Conservation (phyloP, 2,113 vertebrate species). For the Menura novaehollandiae region DNA sequence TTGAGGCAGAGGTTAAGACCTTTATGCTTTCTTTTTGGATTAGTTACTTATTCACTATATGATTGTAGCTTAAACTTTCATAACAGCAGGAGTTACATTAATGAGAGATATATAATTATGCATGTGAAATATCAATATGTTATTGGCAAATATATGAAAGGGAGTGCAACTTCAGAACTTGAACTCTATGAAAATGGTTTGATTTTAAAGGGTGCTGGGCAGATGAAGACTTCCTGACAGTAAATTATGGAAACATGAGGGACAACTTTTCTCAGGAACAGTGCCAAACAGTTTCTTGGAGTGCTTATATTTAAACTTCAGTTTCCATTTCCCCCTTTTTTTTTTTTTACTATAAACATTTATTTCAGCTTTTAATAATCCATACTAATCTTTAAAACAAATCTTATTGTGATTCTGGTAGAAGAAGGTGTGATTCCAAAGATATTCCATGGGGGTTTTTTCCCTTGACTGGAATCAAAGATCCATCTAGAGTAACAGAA, state of each 20-base stretch:
- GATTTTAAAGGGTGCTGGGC: neutral
- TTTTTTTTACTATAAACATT: neutral
- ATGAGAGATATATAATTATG: neutral
- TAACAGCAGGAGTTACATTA: neutral
- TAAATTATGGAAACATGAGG: neutral
- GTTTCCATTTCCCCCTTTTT: neutral
- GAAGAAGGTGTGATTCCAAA: neutral
- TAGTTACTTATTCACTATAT: neutral
- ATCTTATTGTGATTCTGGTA: neutral
- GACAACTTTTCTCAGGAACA: neutral
- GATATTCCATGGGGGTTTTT: neutral
- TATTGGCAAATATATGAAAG: neutral
- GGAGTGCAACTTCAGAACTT: neutral
- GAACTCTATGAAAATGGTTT: neutral
- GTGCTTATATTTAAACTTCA: neutral
- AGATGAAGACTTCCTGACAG: neutral
- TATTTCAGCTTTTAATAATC: neutral
- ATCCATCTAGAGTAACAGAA: neutral
- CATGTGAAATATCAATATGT: neutral
- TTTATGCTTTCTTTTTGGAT: neutral
- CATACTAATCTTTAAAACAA: neutral
- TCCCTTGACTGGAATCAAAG: neutral
- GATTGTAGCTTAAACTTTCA: neutral
- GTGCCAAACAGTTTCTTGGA: neutral
- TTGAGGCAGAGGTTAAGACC: neutral